Percentiles rank a stretch among this genome's conserved stretches.
These are phyloP conservation scores for Antigone vipio DNA, from an alignment of 2,113 vertebrate species.

Conservation along the genomic window DNA sequence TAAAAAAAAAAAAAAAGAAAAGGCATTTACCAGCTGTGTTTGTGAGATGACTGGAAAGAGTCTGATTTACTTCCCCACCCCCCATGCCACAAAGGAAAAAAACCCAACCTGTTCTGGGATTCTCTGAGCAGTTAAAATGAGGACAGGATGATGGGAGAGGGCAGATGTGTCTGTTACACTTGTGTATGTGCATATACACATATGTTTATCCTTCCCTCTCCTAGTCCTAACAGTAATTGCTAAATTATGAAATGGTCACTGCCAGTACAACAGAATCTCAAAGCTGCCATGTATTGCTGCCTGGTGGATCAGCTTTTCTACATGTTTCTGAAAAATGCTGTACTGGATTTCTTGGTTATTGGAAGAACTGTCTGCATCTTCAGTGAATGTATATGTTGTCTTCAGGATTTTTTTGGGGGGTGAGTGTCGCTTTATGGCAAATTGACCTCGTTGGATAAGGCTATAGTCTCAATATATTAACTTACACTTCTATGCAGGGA, in stretches of 20 bases:
- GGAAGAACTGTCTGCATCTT: not conserved
- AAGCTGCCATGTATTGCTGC: not conserved
- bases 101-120: not conserved
- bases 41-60: not conserved
- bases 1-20: not conserved
- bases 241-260: not conserved
- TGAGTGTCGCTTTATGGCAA: not conserved
- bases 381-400: not conserved
- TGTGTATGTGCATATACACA: not conserved
- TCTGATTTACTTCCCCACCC: not conserved
- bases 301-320: not conserved
- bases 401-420: not conserved
- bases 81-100: not conserved
- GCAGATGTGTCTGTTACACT: not conserved
- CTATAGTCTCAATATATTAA: not conserved
- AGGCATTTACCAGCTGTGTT: not conserved
- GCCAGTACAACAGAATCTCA: not conserved
- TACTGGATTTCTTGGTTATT: not conserved
- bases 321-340: not conserved
- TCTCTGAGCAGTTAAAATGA: not conserved
- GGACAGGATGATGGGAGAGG: not conserved
- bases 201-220: not conserved
- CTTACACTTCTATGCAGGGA: not conserved
- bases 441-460: not conserved
- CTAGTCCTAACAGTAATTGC: not conserved